Conservation (phyloP, 1,140 invertebrate species). For the Pseudomyrmex sp. region DNA sequence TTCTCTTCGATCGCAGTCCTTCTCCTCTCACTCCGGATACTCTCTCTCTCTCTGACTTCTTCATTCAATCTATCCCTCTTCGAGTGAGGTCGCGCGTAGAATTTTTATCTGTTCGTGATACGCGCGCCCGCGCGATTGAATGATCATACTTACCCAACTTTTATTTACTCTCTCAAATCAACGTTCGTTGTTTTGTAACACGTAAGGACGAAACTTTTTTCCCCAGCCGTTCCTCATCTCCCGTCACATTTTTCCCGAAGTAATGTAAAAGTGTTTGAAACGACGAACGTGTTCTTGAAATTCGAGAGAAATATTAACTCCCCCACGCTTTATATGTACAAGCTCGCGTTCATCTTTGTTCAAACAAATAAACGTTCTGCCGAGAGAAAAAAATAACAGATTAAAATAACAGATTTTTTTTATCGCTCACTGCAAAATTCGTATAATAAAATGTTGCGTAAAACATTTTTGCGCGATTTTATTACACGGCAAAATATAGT, state of each 20-base stretch:
- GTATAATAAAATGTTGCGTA: neutral
- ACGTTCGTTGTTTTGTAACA: too few species aligned
- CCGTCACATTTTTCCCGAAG: too few species aligned
- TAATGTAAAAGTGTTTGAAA: too few species aligned
- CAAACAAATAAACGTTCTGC: constrained; percentile 22
- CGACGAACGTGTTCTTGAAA: too few species aligned
- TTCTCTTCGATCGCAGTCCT: neutral
- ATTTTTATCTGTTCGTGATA: constrained; percentile 35
- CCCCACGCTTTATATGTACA: neutral
- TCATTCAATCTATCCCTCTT: constrained; percentile 38
- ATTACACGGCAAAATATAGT: neutral
- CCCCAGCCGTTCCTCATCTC: too few species aligned
- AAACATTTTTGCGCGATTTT: constrained; percentile 6
- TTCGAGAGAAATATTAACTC: neutral
- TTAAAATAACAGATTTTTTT: constrained; percentile 14
- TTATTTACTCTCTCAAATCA: too few species aligned
- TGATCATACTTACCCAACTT: constrained; percentile 1
- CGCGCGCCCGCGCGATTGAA: neutral
- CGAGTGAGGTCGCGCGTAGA: constrained; percentile 1
- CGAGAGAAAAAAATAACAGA: neutral
- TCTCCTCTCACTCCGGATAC: neutral
- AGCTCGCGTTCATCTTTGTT: neutral
- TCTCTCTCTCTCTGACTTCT: neutral
- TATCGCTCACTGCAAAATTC: neutral
- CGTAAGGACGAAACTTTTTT: too few species aligned